A percentile compares a stretch with the other conserved stretches of the same genome.
Conservation (phyloP, 2,888 invertebrate species). For the Laspeyria flexula region DNA sequence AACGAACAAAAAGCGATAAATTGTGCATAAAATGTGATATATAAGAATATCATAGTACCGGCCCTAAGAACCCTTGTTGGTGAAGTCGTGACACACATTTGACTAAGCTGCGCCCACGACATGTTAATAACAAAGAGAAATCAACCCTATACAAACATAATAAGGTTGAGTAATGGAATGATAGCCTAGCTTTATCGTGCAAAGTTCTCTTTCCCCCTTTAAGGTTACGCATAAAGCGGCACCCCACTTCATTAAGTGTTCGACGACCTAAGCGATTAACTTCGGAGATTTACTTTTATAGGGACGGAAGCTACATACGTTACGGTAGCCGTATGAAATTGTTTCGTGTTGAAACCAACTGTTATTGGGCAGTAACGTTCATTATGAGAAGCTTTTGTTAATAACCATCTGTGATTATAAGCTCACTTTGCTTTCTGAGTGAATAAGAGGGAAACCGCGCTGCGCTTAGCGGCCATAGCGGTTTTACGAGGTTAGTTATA, state of each 20-base stretch:
- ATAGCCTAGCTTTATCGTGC: slow-evolving; percentile 28
- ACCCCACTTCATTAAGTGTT: slow-evolving; percentile 65
- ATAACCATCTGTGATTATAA: not conserved
- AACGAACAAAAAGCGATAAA: slow-evolving; percentile 10
- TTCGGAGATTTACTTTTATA: slow-evolving; percentile 60
- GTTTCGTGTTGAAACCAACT: slow-evolving; percentile 43
- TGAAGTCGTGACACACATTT: slow-evolving; percentile 32
- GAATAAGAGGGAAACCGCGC: too few species aligned
- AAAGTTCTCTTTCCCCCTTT: slow-evolving; percentile 34
- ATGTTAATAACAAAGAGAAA: slow-evolving; percentile 17
- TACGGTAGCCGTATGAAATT: slow-evolving; percentile 49
- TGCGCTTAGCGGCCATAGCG: too few species aligned
- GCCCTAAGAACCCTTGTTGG: slow-evolving; percentile 16
- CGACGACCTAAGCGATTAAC: slow-evolving; percentile 62
- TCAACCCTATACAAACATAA: slow-evolving; percentile 17
- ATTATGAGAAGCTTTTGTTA: not conserved
- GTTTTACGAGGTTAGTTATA: too few species aligned
- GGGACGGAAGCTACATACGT: slow-evolving; percentile 45
- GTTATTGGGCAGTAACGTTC: slow-evolving; percentile 21
- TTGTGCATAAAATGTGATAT: not conserved
- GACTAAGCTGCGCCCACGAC: slow-evolving; percentile 25
- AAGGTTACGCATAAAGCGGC: slow-evolving; percentile 50
- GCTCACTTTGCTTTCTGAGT: too few species aligned
- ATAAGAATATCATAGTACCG: slow-evolving; percentile 23
- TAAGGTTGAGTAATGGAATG: slow-evolving; percentile 7